A percentile compares a stretch with the other conserved stretches of the same genome.
Evolutionary conservation across 2,113 vertebrate species (phyloP).

Genomic region (Oncorhynchus clarkii): DNA sequence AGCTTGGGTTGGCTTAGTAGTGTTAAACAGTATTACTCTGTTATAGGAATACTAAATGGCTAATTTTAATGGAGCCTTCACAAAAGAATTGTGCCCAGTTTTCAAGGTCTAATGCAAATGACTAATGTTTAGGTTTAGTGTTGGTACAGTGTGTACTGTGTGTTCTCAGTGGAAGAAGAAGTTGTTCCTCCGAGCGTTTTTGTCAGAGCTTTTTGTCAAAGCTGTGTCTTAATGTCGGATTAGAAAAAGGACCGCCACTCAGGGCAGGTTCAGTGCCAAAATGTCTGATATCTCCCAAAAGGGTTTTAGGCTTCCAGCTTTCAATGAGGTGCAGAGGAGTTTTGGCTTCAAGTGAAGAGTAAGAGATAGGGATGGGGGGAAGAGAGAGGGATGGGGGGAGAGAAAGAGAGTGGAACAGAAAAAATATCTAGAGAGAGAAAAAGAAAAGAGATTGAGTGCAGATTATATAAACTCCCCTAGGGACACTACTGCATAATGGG

Average conservation of each 20-base stretch:
- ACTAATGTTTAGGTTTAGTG: neutral
- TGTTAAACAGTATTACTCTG: too few species aligned
- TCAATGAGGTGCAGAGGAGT: constrained; percentile 11
- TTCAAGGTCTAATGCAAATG: neutral
- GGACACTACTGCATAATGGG: neutral
- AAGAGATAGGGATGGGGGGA: neutral
- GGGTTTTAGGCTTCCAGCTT: constrained; percentile 11
- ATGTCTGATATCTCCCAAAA: constrained; percentile 2
- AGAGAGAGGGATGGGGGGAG: neutral
- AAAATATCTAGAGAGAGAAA: neutral
- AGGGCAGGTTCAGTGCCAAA: constrained; percentile 12
- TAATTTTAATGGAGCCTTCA: neutral
- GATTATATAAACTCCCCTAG: neutral
- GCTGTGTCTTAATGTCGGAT: neutral
- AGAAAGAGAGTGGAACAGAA: neutral
- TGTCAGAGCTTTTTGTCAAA: neutral
- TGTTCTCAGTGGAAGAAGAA: neutral
- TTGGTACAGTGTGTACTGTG: neutral
- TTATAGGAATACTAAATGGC: neutral
- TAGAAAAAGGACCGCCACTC: constrained; percentile 1
- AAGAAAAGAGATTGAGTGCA: neutral
- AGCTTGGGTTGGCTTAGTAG: too few species aligned
- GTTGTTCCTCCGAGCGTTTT: too few species aligned
- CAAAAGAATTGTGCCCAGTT: neutral
- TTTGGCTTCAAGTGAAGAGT: neutral